These are phyloP conservation scores for Pseudorhombus dupliciocellatus DNA, from an alignment of 2,113 vertebrate species.

Conservation along the genomic window DNA sequence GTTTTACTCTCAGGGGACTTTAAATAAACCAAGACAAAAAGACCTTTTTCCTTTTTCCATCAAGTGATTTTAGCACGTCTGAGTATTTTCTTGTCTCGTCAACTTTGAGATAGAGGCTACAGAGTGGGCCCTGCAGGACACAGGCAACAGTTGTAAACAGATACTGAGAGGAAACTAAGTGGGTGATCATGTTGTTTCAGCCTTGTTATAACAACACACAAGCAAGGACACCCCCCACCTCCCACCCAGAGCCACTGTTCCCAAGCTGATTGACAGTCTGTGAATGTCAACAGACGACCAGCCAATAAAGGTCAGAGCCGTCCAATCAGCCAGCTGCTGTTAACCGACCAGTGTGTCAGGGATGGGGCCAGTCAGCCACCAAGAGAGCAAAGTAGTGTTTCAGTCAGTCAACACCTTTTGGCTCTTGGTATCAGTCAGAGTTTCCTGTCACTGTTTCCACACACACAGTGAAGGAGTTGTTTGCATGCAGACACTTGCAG, in stretches of 20 bases:
- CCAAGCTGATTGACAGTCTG: slow-evolving; percentile 46
- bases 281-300: slow-evolving; percentile 57
- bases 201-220: slow-evolving; percentile 66
- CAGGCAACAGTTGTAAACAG: slow-evolving; percentile 39
- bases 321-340: slow-evolving; percentile 24
- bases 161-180: slow-evolving; percentile 64
- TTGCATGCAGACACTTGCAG: slow-evolving; percentile 18
- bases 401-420: slow-evolving; percentile 67
- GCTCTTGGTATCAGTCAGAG: slow-evolving; percentile 47
- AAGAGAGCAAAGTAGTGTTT: slow-evolving; percentile 28
- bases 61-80: background rate
- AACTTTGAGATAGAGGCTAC: slow-evolving; percentile 14
- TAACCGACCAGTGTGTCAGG: slow-evolving; percentile 19
- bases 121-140: slow-evolving; percentile 2
- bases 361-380: slow-evolving; percentile 36
- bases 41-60: background rate
- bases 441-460: slow-evolving; percentile 61
- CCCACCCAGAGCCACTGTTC: slow-evolving; percentile 11
- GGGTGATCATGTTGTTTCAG: slow-evolving; percentile 80
- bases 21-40: too few relatives aligned
- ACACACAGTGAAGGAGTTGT: slow-evolving; percentile 8
- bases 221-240: slow-evolving; percentile 19
- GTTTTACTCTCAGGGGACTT: too few relatives aligned
- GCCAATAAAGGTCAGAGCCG: slow-evolving; percentile 4
- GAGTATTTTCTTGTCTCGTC: slow-evolving; percentile 5